Conservation (phyloP, 2,113 vertebrate species). For the Gadus macrocephalus region DNA sequence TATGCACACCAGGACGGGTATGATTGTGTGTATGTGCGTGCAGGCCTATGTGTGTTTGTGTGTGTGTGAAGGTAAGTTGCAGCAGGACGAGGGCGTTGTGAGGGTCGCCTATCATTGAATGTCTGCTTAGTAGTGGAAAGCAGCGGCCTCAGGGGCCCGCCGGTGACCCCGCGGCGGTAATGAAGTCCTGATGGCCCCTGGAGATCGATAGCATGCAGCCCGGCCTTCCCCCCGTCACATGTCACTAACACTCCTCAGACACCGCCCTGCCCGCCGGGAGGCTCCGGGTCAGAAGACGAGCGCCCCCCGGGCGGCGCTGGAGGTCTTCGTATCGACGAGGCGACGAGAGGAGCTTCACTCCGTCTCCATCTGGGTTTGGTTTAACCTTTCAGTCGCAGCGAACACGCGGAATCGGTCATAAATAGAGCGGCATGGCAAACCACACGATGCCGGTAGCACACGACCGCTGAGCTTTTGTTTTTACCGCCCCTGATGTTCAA, state of each 20-base stretch:
- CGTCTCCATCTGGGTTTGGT: too few relatives aligned
- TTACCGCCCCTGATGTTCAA: too few relatives aligned
- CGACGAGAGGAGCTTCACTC: too few relatives aligned
- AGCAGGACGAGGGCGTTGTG: neutral
- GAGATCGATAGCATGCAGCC: slow-evolving; percentile 62
- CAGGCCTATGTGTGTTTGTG: neutral
- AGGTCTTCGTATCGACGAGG: too few relatives aligned
- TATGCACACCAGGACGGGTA: neutral
- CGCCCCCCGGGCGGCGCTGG: too few relatives aligned
- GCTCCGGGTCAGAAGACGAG: too few relatives aligned
- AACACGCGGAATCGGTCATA: too few relatives aligned
- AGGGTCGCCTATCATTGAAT: slow-evolving; percentile 59
- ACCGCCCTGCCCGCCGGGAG: too few relatives aligned
- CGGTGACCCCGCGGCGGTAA: slow-evolving; percentile 54
- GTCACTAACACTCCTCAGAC: neutral
- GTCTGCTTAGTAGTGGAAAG: slow-evolving; percentile 69
- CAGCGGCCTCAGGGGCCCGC: slow-evolving; percentile 31
- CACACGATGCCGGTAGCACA: too few relatives aligned
- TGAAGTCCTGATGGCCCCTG: slow-evolving; percentile 56
- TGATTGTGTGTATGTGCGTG: slow-evolving; percentile 8
- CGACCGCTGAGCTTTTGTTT: too few relatives aligned
- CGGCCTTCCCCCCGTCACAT: slow-evolving; percentile 28
- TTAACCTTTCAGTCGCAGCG: too few relatives aligned
- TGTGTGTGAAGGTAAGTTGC: slow-evolving; percentile 1
- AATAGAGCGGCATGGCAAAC: too few relatives aligned